Conservation (phyloP, 2,113 vertebrate genomes). For the Bufo gargarizans region DNA sequence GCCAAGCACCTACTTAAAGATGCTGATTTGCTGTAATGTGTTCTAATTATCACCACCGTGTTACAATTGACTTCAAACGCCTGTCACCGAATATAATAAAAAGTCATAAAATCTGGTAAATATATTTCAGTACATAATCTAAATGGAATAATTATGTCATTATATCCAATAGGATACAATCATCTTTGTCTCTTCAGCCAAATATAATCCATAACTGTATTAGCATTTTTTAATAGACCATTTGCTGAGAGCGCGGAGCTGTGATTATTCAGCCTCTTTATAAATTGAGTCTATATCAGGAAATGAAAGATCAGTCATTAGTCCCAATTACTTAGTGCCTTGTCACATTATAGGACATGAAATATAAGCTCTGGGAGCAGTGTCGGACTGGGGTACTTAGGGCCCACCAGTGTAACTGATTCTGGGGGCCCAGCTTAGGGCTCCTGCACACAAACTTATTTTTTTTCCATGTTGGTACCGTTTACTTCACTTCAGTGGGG, state of each 20-base stretch:
- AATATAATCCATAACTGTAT: slow-evolving; percentile 51
- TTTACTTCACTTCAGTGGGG: too few relatives aligned
- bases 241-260: slow-evolving; percentile 18
- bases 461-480: too few relatives aligned
- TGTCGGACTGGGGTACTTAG: too few relatives aligned
- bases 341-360: slow-evolving; percentile 41
- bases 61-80: slow-evolving; percentile 51
- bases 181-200: slow-evolving; percentile 9
- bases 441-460: too few relatives aligned
- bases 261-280: slow-evolving; percentile 49
- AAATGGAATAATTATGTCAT: slow-evolving; percentile 54
- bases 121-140: slow-evolving; percentile 46
- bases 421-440: too few relatives aligned
- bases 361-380: slow-evolving; percentile 7
- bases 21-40: slow-evolving; percentile 28
- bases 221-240: slow-evolving; percentile 51
- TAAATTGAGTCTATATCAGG: slow-evolving; percentile 50
- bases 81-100: slow-evolving; percentile 28
- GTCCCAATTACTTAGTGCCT: slow-evolving; percentile 52
- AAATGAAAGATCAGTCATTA: slow-evolving; percentile 51
- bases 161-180: slow-evolving; percentile 17
- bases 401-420: too few relatives aligned
- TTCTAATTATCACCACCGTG: slow-evolving; percentile 33
- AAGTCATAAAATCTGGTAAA: slow-evolving; percentile 47
- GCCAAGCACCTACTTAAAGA: neutral